These are phyloP conservation scores for Cheilinus undulatus DNA, from an alignment of 2,113 vertebrate species.

Conservation along the genomic window DNA sequence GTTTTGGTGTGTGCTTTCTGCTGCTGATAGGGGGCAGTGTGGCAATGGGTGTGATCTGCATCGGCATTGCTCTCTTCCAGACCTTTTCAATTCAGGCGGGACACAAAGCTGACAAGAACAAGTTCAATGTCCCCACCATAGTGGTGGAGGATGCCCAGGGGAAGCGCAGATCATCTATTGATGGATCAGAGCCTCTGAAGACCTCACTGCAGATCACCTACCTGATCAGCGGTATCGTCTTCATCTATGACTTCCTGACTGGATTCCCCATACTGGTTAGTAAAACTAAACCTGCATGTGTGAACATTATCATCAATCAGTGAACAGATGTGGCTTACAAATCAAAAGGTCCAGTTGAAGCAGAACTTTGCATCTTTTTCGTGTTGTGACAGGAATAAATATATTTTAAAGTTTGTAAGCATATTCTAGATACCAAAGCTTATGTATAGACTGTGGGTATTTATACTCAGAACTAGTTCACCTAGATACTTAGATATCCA, in stretches of 20 bases:
- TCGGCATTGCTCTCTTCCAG: slow-evolving; percentile 92
- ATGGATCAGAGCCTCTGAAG: slow-evolving; percentile 91
- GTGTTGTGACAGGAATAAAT: too few relatives aligned
- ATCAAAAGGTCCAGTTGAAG: not conserved
- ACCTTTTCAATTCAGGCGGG: slow-evolving; percentile 87
- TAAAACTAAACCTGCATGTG: slow-evolving; percentile 19
- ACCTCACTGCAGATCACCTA: slow-evolving; percentile 94
- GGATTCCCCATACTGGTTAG: slow-evolving; percentile 94
- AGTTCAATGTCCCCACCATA: slow-evolving; percentile 93
- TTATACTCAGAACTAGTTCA: too few relatives aligned
- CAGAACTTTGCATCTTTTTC: too few relatives aligned
- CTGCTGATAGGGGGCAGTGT: slow-evolving; percentile 91
- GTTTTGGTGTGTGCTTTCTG: slow-evolving; percentile 94
- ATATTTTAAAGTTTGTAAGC: too few relatives aligned
- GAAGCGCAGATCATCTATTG: slow-evolving; percentile 92
- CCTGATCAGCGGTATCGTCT: slow-evolving; percentile 91
- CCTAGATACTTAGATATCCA: too few relatives aligned
- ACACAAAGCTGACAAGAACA: slow-evolving; percentile 82
- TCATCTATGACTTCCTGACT: slow-evolving; percentile 93
- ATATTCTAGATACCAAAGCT: too few relatives aligned
- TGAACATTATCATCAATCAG: not conserved
- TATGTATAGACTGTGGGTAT: too few relatives aligned
- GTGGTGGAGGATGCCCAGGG: slow-evolving; percentile 94
- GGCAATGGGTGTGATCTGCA: slow-evolving; percentile 90
- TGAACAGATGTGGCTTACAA: not conserved